These are phyloP conservation scores for Grammomys surdaster DNA, from an alignment of 2,113 vertebrate genomes.

Conservation along the genomic window DNA sequence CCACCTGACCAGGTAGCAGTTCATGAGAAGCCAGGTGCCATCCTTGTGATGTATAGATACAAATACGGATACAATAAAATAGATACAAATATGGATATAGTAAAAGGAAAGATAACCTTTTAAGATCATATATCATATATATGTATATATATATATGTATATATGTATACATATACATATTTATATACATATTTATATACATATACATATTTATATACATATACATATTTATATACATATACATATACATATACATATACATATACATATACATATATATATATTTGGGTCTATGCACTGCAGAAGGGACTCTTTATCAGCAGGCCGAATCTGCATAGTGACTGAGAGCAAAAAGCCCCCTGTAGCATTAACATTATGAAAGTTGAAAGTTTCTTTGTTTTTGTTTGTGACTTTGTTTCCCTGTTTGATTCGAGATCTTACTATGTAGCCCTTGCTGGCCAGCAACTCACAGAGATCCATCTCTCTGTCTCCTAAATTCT, in stretches of 20 bases:
- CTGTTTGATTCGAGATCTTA: not conserved
- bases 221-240: no score
- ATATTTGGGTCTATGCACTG: slow-evolving; percentile 3
- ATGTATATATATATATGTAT: no score
- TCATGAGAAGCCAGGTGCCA: slow-evolving; percentile 59
- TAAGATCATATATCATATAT: no score
- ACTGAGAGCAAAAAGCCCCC: not conserved
- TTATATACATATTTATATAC: no score
- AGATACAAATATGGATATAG: not conserved
- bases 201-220: no score
- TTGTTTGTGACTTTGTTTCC: not conserved
- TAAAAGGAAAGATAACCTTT: slow-evolving; percentile 79
- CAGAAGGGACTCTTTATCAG: slow-evolving; percentile 74
- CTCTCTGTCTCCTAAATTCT: not conserved
- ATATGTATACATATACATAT: no score
- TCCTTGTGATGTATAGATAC: slow-evolving; percentile 41
- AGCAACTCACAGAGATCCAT: not conserved
- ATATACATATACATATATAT: slow-evolving; percentile 1
- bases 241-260: no score
- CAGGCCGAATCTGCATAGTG: not conserved
- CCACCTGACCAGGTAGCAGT: slow-evolving; percentile 67
- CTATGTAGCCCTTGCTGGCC: not conserved
- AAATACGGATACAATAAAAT: slow-evolving; percentile 19
- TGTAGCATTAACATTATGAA: not conserved
- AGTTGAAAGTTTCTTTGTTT: not conserved